Evolutionary conservation across 2,888 invertebrate genomes (phyloP).

Genomic region (Drosophila fulvimacula): DNA sequence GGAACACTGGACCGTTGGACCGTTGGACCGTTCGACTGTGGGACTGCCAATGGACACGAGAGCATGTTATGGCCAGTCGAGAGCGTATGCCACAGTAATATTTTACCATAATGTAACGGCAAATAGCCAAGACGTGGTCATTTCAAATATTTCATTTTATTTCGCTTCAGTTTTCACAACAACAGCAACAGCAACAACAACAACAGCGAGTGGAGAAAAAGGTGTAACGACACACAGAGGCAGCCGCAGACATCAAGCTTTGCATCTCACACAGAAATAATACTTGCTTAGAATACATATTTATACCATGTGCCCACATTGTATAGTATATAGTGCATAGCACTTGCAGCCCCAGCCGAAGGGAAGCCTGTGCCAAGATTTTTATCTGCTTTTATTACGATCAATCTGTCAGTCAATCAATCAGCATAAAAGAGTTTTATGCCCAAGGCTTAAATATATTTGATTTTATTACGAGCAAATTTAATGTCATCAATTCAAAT

Average conservation of each 20-base stretch:
- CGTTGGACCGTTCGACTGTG: constrained; percentile 25
- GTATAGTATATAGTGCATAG: too few relatives aligned
- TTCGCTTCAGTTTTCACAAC: constrained; percentile 69
- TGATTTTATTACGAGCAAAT: not conserved
- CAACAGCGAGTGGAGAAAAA: constrained; percentile 17
- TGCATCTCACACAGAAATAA: constrained; percentile 5
- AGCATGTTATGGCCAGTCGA: constrained; percentile 49
- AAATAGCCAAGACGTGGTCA: constrained; percentile 81
- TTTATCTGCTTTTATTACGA: constrained; percentile 2
- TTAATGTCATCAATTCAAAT: not conserved
- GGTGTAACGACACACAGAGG: constrained; percentile 51
- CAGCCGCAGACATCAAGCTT: constrained; percentile 29
- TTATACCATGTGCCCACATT: not conserved
- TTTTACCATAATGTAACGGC: constrained; percentile 81
- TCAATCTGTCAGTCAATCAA: constrained; percentile 12
- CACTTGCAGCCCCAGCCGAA: too few relatives aligned
- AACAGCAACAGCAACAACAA: constrained; percentile 37
- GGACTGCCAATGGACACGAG: constrained; percentile 43
- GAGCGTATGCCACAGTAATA: constrained; percentile 70
- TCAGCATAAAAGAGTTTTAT: constrained; percentile 4
- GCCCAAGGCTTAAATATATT: not conserved
- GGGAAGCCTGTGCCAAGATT: not conserved
- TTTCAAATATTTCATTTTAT: constrained; percentile 80
- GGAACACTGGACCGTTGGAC: constrained; percentile 47
- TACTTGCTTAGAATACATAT: constrained; percentile 8